phyloP scores from a whole-genome alignment of 2,797 vertebrate species.

The Amblyopsis hoosieri region DNA sequence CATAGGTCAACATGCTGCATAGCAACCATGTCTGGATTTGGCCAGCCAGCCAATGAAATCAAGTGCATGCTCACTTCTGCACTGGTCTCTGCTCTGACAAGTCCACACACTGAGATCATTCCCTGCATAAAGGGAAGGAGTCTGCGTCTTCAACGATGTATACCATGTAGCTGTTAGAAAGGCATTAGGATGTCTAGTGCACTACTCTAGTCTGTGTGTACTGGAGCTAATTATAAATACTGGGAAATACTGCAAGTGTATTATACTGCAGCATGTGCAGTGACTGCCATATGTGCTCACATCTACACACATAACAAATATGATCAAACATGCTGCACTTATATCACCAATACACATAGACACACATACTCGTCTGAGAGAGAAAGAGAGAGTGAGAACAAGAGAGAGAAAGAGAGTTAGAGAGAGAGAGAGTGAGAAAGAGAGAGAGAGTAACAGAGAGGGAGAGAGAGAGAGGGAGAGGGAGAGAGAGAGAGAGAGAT shows the following conservation, averaged over 20 bases:
- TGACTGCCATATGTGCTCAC: neutral
- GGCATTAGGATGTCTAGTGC: too few relatives aligned
- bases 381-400: too few relatives aligned
- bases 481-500: conserved; percentile 28
- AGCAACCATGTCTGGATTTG: conserved; percentile 65
- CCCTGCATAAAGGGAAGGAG: conserved; percentile 12
- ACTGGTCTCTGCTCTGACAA: conserved; percentile 47
- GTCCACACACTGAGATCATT: conserved; percentile 29
- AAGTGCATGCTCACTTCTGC: conserved; percentile 40
- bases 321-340: too few relatives aligned
- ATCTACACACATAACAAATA: neutral
- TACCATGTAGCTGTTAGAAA: too few relatives aligned
- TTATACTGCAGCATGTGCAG: too few relatives aligned
- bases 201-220: too few relatives aligned
- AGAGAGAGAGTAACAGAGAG: neutral
- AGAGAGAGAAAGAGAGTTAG: too few relatives aligned
- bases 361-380: neutral
- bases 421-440: conserved; percentile 11
- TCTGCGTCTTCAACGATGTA: too few relatives aligned
- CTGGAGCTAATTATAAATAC: too few relatives aligned
- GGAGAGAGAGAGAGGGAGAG: neutral
- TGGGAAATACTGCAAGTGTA: too few relatives aligned
- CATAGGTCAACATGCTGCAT: conserved; percentile 69
- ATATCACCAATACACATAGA: neutral
- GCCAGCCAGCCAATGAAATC: conserved; percentile 68